These are phyloP conservation scores for Caenorhabditis japonica DNA, from an alignment of 2,888 invertebrate genomes.

Conservation along the genomic window DNA sequence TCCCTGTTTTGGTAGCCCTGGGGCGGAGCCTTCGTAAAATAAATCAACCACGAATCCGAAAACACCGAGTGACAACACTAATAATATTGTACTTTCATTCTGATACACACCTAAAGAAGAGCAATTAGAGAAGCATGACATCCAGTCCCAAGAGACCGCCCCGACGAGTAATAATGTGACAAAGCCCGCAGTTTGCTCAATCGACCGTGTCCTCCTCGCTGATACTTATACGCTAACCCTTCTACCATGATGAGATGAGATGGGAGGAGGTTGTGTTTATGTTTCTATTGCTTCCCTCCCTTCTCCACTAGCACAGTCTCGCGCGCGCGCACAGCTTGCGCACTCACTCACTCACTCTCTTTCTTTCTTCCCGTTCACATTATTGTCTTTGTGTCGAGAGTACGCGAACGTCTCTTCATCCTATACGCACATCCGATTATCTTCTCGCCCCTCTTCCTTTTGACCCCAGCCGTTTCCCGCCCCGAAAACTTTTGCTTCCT, in stretches of 20 bases:
- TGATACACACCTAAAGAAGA: no score
- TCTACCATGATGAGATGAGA: no score
- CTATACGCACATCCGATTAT: constrained; percentile 43
- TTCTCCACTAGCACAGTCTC: constrained; percentile 10
- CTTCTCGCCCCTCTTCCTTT: constrained; percentile 11
- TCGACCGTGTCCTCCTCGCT: constrained; percentile 31
- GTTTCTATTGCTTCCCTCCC: constrained; percentile 37
- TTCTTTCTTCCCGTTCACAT: constrained; percentile 15
- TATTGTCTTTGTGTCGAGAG: constrained; percentile 25
- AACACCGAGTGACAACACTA: no score
- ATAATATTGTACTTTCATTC: no score
- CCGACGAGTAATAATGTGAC: no score
- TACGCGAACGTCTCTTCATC: constrained; percentile 15
- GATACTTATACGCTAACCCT: constrained; percentile 17
- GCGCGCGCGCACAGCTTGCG: constrained; percentile 34
- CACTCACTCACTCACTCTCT: constrained; percentile 13
- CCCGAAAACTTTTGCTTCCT: no score
- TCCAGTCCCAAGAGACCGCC: no score
- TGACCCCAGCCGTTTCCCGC: constrained; percentile 7
- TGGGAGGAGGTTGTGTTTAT: constrained; percentile 45
- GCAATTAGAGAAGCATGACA: no score
- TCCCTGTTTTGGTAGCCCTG: no score
- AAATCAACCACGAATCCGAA: no score
- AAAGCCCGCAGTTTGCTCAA: constrained; percentile 18
- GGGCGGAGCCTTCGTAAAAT: no score